phyloP scores from a whole-genome alignment of 2,888 invertebrate species.

The Lepidocyrtinus sp. region DNA sequence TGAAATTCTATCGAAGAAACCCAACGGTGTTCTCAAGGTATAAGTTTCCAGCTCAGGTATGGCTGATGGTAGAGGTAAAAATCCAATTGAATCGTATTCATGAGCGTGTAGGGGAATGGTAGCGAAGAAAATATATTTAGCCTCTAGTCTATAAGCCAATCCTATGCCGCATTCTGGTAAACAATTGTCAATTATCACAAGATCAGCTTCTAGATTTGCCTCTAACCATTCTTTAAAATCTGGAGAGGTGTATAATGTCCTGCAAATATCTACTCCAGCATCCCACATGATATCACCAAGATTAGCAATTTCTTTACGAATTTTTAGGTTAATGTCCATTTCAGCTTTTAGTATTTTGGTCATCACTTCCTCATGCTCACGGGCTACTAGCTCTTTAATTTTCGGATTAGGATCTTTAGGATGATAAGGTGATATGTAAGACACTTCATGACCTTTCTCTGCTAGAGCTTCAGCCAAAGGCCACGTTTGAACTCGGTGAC shows the following conservation, averaged over 20 bases:
- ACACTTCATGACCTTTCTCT: conserved; percentile 54
- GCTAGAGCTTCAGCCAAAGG: conserved; percentile 50
- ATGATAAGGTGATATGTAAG: conserved; percentile 49
- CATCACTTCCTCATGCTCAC: neutral
- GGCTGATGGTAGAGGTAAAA: conserved; percentile 35
- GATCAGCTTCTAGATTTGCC: conserved; percentile 37
- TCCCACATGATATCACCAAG: neutral
- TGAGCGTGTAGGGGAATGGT: conserved; percentile 32
- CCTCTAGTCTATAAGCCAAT: conserved; percentile 50
- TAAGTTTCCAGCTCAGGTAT: conserved; percentile 49
- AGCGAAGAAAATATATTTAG: conserved; percentile 48
- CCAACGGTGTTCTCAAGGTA: conserved; percentile 44
- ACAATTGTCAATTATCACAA: conserved; percentile 58
- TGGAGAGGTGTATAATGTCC: conserved; percentile 2
- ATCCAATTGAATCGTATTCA: conserved; percentile 49
- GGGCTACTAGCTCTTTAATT: conserved; percentile 45
- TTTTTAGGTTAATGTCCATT: conserved; percentile 32
- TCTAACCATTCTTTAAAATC: conserved; percentile 25
- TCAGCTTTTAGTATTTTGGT: conserved; percentile 1
- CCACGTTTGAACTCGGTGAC: conserved; percentile 55
- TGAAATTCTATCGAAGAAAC: conserved; percentile 17
- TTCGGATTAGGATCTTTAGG: conserved; percentile 22
- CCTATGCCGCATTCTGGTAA: conserved; percentile 60
- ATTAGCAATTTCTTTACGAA: neutral
- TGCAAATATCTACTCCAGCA: neutral